These are phyloP conservation scores for Brachionus plicatilis DNA, from an alignment of 1,140 invertebrate species.

Conservation along the genomic window DNA sequence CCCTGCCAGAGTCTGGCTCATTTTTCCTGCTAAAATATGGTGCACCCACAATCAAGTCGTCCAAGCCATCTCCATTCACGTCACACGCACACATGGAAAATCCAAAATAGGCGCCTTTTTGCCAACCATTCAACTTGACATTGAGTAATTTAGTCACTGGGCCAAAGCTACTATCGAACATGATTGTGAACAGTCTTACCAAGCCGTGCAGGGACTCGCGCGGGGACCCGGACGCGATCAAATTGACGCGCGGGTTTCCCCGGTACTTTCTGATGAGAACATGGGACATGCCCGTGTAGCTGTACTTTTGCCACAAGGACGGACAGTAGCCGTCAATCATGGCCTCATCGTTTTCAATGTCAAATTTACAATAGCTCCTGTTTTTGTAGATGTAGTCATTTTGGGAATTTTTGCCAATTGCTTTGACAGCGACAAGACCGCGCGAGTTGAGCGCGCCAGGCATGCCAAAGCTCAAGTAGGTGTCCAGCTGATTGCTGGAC, in stretches of 20 bases:
- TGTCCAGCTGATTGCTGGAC: background rate
- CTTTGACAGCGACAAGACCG: background rate
- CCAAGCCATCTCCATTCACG: slow-evolving; percentile 41
- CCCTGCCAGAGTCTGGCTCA: slow-evolving; percentile 3
- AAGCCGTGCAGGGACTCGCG: background rate
- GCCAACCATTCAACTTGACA: background rate
- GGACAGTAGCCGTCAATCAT: slow-evolving; percentile 34
- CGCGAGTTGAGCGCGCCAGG: slow-evolving; percentile 33
- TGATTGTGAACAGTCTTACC: slow-evolving; percentile 5
- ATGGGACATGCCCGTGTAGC: slow-evolving; percentile 29
- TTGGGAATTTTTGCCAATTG: slow-evolving; percentile 24
- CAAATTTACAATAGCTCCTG: slow-evolving; percentile 32
- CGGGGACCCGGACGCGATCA: slow-evolving; percentile 1
- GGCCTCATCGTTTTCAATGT: slow-evolving; percentile 15
- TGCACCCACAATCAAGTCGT: slow-evolving; percentile 38
- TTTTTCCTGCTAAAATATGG: slow-evolving; percentile 35
- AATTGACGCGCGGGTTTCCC: background rate
- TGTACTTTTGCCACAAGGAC: slow-evolving; percentile 5
- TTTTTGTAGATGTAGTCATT: slow-evolving; percentile 33
- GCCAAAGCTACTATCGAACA: slow-evolving; percentile 19
- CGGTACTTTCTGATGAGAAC: background rate
- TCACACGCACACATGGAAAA: slow-evolving; percentile 40
- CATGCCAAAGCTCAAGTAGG: slow-evolving; percentile 26
- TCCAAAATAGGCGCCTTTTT: slow-evolving; percentile 42
- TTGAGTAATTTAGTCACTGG: background rate